These are phyloP conservation scores for Brevipalpus yothersi DNA, from an alignment of 1,140 invertebrate genomes.

Conservation along the genomic window DNA sequence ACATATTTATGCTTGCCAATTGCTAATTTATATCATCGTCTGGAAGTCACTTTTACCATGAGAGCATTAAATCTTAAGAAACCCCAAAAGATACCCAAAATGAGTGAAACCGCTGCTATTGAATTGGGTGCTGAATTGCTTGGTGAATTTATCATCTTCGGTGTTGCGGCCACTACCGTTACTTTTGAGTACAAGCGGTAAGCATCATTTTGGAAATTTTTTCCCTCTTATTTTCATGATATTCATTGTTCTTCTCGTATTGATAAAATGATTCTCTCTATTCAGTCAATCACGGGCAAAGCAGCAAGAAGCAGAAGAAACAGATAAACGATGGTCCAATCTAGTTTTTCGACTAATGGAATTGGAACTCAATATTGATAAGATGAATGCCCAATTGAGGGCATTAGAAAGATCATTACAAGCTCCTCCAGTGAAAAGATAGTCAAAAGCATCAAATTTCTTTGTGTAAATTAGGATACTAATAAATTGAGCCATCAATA, in stretches of 20 bases:
- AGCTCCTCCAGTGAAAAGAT: neutral
- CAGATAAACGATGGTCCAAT: neutral
- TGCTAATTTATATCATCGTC: slow-evolving; percentile 86
- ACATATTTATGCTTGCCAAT: slow-evolving; percentile 84
- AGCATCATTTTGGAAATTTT: neutral
- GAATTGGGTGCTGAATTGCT: slow-evolving; percentile 78
- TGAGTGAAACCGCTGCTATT: slow-evolving; percentile 79
- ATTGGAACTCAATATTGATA: neutral
- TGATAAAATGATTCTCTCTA: neutral
- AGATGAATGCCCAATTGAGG: neutral
- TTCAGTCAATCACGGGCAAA: neutral
- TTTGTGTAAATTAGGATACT: too few species aligned
- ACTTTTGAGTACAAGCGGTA: slow-evolving; percentile 36
- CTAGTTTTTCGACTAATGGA: neutral
- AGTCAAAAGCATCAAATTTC: too few species aligned
- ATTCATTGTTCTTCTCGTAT: neutral
- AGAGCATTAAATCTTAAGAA: slow-evolving; percentile 76
- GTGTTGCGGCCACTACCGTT: slow-evolving; percentile 47
- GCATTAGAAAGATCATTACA: neutral
- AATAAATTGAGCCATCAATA: too few species aligned
- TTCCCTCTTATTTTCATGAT: neutral
- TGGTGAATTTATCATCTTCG: slow-evolving; percentile 68
- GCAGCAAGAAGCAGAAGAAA: neutral
- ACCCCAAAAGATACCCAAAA: slow-evolving; percentile 55
- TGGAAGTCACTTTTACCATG: slow-evolving; percentile 78